Conservation (phyloP, 2,113 vertebrate genomes). For the Drymodes brunneopygia region DNA sequence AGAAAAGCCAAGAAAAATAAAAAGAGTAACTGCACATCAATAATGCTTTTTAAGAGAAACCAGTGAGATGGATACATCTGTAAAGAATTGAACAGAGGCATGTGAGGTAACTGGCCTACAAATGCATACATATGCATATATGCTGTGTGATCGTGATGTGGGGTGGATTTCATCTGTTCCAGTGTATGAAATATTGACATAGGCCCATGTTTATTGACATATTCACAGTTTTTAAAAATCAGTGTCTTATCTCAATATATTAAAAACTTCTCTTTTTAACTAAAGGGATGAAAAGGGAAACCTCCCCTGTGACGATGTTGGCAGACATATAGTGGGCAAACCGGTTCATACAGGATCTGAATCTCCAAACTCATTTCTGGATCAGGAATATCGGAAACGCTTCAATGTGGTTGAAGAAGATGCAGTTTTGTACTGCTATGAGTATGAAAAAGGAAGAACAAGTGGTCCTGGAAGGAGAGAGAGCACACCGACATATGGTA, state of each 20-base stretch:
- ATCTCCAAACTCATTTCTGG: conserved; percentile 98
- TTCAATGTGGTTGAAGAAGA: conserved; percentile 96
- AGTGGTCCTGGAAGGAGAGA: conserved; percentile 87
- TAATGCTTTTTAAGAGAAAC: not conserved
- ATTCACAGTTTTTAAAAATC: not conserved
- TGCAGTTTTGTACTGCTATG: conserved; percentile 93
- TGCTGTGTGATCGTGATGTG: not conserved
- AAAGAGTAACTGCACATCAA: not conserved
- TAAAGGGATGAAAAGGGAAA: conserved; percentile 90
- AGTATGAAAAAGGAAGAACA: conserved; percentile 93
- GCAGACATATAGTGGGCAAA: conserved; percentile 83
- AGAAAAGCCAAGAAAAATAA: not conserved
- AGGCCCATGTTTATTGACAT: not conserved
- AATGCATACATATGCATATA: not conserved
- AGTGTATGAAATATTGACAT: not conserved
- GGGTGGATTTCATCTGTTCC: not conserved
- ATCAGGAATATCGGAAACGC: conserved; percentile 90
- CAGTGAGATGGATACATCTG: not conserved
- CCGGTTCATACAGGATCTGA: conserved; percentile 90
- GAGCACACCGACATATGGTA: conserved; percentile 94
- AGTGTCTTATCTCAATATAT: not conserved
- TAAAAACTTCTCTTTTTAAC: not conserved
- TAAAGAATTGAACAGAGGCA: not conserved
- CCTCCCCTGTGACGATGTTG: conserved; percentile 84
- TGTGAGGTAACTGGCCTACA: not conserved